Percentiles rank a stretch among this genome's conserved stretches.
phyloP scores from a whole-genome alignment of 2,113 vertebrate genomes.

The Dendrocopos noguchii region DNA sequence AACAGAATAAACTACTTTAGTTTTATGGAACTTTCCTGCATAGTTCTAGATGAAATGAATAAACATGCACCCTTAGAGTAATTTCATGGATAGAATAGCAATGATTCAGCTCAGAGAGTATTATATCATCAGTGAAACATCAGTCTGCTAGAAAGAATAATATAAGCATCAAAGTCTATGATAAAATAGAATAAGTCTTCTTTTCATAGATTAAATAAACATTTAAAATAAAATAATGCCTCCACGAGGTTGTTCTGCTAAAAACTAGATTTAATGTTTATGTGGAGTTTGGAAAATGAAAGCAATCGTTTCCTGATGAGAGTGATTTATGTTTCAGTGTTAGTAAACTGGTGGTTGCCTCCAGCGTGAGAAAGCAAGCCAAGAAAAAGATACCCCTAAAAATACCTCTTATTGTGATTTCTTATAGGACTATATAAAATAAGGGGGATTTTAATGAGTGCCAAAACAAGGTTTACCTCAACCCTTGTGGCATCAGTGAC shows the following conservation, averaged over 20 bases:
- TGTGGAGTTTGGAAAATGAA: conserved; percentile 48
- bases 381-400: neutral
- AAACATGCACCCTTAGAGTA: neutral
- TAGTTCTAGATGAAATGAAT: conserved; percentile 23
- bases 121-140: conserved; percentile 8
- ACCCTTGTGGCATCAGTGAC: neutral
- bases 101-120: neutral
- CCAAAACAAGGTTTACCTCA: neutral
- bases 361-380: conserved; percentile 11
- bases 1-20: neutral
- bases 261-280: conserved; percentile 24
- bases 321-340: conserved; percentile 26
- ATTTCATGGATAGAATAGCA: neutral
- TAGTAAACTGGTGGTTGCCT: neutral
- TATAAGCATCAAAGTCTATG: neutral
- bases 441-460: neutral
- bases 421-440: neutral
- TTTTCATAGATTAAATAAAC: neutral
- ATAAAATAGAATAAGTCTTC: conserved; percentile 46
- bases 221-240: conserved; percentile 53
- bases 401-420: neutral
- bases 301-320: conserved; percentile 1
- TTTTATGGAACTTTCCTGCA: neutral
- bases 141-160: conserved; percentile 22
- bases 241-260: neutral